These are phyloP conservation scores for Silurus glanis DNA, from an alignment of 2,113 vertebrate species.

Conservation along the genomic window DNA sequence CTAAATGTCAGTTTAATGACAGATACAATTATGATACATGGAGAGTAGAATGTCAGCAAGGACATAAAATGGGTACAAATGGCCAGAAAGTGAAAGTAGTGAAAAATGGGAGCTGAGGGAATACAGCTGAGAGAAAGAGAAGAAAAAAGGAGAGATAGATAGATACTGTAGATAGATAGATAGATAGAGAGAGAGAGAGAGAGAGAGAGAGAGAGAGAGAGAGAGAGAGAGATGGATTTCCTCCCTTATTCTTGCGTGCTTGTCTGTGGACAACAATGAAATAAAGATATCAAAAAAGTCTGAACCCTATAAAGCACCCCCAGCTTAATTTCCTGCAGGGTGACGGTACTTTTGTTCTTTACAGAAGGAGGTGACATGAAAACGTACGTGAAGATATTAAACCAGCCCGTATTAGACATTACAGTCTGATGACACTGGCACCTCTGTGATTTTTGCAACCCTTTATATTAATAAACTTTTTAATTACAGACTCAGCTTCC, in stretches of 20 bases:
- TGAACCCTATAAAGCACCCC: slow-evolving; percentile 2
- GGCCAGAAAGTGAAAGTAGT: slow-evolving; percentile 36
- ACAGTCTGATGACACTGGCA: slow-evolving; percentile 37
- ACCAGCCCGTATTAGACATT: slow-evolving; percentile 11
- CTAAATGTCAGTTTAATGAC: slow-evolving; percentile 63
- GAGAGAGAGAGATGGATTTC: not conserved
- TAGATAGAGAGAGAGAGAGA: not conserved
- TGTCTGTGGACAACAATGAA: not conserved
- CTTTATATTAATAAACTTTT: slow-evolving; percentile 49
- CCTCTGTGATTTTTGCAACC: slow-evolving; percentile 32
- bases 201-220: not conserved
- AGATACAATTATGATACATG: slow-evolving; percentile 64
- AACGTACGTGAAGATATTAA: slow-evolving; percentile 12
- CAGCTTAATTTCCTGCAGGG: slow-evolving; percentile 14
- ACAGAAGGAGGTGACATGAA: slow-evolving; percentile 5
- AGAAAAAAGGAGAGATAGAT: no score
- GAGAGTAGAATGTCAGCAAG: slow-evolving; percentile 62
- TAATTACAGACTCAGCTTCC: slow-evolving; percentile 43
- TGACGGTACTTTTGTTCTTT: slow-evolving; percentile 13
- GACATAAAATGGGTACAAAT: slow-evolving; percentile 61
- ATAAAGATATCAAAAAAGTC: slow-evolving; percentile 23
- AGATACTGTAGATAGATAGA: not conserved
- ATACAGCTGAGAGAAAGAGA: not conserved
- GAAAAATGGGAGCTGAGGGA: slow-evolving; percentile 16
- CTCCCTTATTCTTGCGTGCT: not conserved